Base-by-base conservation (phyloP, 1,140 invertebrate genomes). In the Ceratitis capitata region DNA sequence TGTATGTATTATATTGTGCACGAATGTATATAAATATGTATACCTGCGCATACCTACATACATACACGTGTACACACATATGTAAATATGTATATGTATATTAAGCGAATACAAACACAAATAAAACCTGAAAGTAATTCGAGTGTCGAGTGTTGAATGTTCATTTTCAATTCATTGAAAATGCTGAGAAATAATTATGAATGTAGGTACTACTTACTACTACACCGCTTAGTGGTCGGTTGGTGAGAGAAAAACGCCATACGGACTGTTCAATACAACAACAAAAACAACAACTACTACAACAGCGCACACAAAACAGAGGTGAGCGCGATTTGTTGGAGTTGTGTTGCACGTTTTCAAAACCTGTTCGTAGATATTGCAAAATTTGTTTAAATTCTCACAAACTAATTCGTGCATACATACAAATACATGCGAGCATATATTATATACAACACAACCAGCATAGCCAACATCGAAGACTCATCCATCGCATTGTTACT, bases 351-450 rank as follows among this genome's bases (percentile, higher is more conserved):
- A 69, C 61, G 61, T 69, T 69, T 69, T 69, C n/a, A 69, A 69
- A 69, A 69, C 61, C 61, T 69, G 61, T 69, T 69, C 61, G 61
- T 35, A n/a, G n/a, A n/a, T n/a, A 69, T 69, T 69, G 61, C 61
- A 32, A 69, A 69, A 69, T 69, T 69, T 69, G 61, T 69, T 69
- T 35, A 69, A 69, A 69, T 69, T 69, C 61, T 69, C 61, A 69
- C 32, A 35, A 69, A 29, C 61, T 69, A n/a, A n/a, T n/a, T n/a
- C n/a, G n/a, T n/a, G n/a, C 51, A 19, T 19, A 53, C 51, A 53
- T 19, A 53, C 51, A 56, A 56, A 56, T 56, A n/a, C n/a, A n/a
- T 53, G 14, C 14, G 14, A 53, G 51, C 51, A 19, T n/a, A n/a
- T n/a, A n/a, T n/a, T n/a, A n/a, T n/a, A 56, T 56, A 56, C 51